Evolutionary conservation across 1,140 invertebrate genomes (phyloP).

Genomic region (Eciton burchellii): DNA sequence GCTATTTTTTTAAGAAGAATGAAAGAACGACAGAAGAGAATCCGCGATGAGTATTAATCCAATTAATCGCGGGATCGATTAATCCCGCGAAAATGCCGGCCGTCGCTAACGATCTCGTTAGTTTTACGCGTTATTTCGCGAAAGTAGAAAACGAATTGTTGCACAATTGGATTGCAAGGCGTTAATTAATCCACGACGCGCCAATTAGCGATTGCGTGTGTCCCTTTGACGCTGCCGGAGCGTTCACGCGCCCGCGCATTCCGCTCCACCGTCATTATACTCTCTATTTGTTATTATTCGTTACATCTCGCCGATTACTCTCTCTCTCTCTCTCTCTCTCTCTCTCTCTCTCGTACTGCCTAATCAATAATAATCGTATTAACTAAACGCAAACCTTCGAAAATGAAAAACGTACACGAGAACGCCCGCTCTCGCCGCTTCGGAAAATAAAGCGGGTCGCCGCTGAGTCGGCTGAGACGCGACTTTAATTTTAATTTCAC

Average conservation of each 20-base stretch:
- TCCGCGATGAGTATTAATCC: constrained; percentile 36
- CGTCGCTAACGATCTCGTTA: constrained; percentile 58
- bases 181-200: constrained; percentile 58
- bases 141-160: constrained; percentile 59
- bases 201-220: constrained; percentile 51
- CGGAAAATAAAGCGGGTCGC: too few species aligned
- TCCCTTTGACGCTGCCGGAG: constrained; percentile 38
- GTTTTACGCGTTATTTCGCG: constrained; percentile 60
- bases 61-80: constrained; percentile 57
- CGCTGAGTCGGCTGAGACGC: too few species aligned
- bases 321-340: too few species aligned
- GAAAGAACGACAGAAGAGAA: constrained; percentile 6
- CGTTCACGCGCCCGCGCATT: background rate
- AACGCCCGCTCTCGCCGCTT: too few species aligned
- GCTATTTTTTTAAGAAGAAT: constrained; percentile 4
- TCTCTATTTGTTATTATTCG: constrained; percentile 29
- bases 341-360: background rate
- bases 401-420: too few species aligned
- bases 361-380: too few species aligned
- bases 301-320: constrained; percentile 7
- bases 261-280: constrained; percentile 20
- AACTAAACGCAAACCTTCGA: too few species aligned
- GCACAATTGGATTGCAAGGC: constrained; percentile 56
- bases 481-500: too few species aligned
- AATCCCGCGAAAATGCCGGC: constrained; percentile 39